These are phyloP conservation scores for Rhagologus leucostigma DNA, from an alignment of 2,113 vertebrate species.

Conservation along the genomic window DNA sequence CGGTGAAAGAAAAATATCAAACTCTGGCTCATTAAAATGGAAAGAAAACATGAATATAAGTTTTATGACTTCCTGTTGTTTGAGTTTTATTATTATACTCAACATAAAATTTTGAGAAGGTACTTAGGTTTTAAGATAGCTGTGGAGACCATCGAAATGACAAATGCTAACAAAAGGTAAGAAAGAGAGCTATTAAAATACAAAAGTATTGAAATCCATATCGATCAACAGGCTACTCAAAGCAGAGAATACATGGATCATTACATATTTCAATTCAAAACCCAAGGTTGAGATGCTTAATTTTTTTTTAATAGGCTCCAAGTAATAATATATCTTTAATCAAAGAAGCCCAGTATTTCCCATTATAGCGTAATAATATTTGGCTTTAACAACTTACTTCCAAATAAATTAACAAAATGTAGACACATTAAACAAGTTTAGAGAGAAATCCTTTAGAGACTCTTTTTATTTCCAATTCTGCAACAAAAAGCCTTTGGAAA, in stretches of 20 bases:
- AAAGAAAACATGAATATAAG: neutral
- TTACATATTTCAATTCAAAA: constrained; percentile 37
- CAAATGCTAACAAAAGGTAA: constrained; percentile 1
- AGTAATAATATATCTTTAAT: constrained; percentile 17
- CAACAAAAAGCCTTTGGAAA: neutral
- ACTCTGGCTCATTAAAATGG: neutral
- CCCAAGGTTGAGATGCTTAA: constrained; percentile 6
- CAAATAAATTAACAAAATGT: constrained; percentile 23
- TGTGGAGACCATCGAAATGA: constrained; percentile 17
- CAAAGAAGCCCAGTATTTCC: neutral
- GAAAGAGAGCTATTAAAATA: constrained; percentile 23
- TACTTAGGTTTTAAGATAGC: neutral
- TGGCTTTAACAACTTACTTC: constrained; percentile 18
- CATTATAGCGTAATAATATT: constrained; percentile 5
- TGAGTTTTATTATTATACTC: neutral
- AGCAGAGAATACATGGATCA: constrained; percentile 1
- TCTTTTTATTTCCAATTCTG: neutral
- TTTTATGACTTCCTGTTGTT: constrained; percentile 35
- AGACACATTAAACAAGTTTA: neutral
- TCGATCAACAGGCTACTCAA: constrained; percentile 5
- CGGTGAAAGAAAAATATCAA: neutral
- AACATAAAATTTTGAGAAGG: neutral
- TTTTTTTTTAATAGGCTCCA: constrained; percentile 38
- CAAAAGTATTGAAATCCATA: constrained; percentile 12
- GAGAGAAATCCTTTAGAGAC: neutral